phyloP scores from a whole-genome alignment of 1,140 invertebrate genomes.

The Diuraphis noxia region DNA sequence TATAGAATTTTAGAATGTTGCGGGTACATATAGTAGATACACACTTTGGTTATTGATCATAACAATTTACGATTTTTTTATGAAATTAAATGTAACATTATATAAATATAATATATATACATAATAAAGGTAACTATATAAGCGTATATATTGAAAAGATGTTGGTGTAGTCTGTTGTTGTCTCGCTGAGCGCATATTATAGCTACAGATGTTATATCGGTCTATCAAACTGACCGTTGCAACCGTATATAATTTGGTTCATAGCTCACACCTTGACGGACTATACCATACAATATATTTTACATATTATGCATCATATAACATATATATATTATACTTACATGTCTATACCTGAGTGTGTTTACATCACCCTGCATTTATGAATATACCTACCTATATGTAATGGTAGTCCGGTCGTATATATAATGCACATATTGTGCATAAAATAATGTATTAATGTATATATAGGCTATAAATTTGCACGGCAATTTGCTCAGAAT shows the following conservation, averaged over 20 bases:
- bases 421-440: background rate
- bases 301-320: too few relatives aligned
- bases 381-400: background rate
- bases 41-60: background rate
- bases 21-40: background rate
- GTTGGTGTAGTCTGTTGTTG: background rate
- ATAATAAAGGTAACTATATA: background rate
- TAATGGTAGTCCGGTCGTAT: background rate
- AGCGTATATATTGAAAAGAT: background rate
- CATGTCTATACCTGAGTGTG: background rate
- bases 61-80: background rate
- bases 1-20: background rate
- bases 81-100: background rate
- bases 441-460: background rate
- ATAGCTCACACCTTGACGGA: background rate
- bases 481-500: constrained; percentile 36
- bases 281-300: too few relatives aligned
- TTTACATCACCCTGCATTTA: background rate
- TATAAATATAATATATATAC: too few relatives aligned
- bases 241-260: background rate
- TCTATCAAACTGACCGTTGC: background rate
- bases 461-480: constrained; percentile 32
- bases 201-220: background rate
- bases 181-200: background rate
- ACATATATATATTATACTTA: too few relatives aligned